Base-by-base conservation (phyloP, 2,888 invertebrate species). In the Eristalinus sepulchralis region DNA sequence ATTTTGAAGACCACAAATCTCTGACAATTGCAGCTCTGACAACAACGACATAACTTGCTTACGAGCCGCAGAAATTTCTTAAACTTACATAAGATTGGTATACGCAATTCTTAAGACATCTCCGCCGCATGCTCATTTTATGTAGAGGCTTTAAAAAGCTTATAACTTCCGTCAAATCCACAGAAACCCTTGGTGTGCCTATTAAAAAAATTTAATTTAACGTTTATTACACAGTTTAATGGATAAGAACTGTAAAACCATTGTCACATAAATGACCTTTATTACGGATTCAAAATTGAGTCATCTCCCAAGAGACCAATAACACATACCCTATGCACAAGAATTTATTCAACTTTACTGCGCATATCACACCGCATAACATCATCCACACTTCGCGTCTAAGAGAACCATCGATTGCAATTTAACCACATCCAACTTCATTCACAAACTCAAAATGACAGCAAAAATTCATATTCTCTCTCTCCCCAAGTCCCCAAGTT, bases 361-460 rank as follows among this genome's bases (percentile, higher is more conserved):
- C 86, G 86, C 79, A 86, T 78, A 83, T 75, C 68, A 20, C 33
- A 47, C 11, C 5, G 27, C 17, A 8, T 13, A 78, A 78, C 66
- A 66, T n/a, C 17, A 10, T n/a, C 0, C 2, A 24, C 39, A 68
- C 6, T 34, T 63, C 8, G 2, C 1, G 1, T 0, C 1, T n/a
- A 64, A 36, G 24, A 68, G 64, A 63, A 20, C 11, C 10, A 10
- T 0, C 2, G 0, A n/a, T n/a, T 0, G 5, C 27, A 17, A 6
- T 6, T 8, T 3, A 83, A 86, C 66, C 70, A 4, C 22, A 33
- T 31, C 13, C 78, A 86, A 86, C 83, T 86, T 86, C 83, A 63
- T 39, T 75, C 70, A 79, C 70, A 86, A 77, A 64, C 34, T 1
- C 64, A 47, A 86, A 82, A 55, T 86, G 86, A 86, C 86, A 86